phyloP scores from a whole-genome alignment of 2,888 invertebrate genomes.

The Oscheius myriophilus region DNA sequence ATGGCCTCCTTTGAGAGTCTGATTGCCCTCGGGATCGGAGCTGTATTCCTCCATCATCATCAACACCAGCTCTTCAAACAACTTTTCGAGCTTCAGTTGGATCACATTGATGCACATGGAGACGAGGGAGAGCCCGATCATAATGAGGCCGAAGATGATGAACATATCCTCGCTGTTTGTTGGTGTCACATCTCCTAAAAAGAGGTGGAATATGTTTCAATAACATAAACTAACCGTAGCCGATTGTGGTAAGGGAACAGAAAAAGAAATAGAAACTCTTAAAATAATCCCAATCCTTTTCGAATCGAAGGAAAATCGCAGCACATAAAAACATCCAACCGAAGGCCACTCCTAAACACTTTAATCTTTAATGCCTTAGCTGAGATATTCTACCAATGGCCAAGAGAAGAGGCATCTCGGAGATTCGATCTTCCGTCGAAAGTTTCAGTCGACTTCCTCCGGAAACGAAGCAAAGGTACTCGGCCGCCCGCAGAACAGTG shows the following conservation, averaged over 20 bases:
- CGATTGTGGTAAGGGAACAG: constrained; percentile 69
- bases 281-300: constrained; percentile 70
- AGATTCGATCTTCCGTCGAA: constrained; percentile 42
- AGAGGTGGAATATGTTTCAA: not conserved
- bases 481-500: constrained; percentile 38
- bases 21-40: constrained; percentile 54
- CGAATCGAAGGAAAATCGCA: constrained; percentile 67
- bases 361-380: not conserved
- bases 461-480: constrained; percentile 54
- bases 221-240: constrained; percentile 60
- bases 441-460: constrained; percentile 40
- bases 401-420: constrained; percentile 65
- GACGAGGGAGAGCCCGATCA: constrained; percentile 68
- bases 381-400: constrained; percentile 43
- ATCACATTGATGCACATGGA: constrained; percentile 66
- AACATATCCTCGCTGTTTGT: constrained; percentile 69
- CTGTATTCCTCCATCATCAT: constrained; percentile 68
- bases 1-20: constrained; percentile 47
- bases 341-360: constrained; percentile 60
- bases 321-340: constrained; percentile 71
- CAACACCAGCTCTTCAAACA: constrained; percentile 65
- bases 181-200: constrained; percentile 68
- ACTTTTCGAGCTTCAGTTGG: constrained; percentile 59
- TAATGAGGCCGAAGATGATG: constrained; percentile 67
- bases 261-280: constrained; percentile 70